Conservation (phyloP, 2,113 vertebrate genomes). For the Corythornis madagascariensis region DNA sequence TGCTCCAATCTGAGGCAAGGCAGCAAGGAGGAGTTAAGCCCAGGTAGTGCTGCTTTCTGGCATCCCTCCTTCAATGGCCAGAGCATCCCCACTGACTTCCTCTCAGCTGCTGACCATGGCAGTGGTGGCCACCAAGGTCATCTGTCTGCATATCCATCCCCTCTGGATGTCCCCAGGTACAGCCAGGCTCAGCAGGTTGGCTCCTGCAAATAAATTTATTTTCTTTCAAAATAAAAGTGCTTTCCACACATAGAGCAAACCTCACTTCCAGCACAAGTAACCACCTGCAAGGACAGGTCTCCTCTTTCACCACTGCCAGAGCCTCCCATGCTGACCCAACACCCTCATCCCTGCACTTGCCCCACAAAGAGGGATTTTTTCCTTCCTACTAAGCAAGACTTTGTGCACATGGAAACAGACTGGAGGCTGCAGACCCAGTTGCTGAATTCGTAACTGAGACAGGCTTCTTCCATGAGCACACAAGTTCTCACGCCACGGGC, state of each 20-base stretch:
- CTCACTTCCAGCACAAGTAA: background rate
- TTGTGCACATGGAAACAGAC: background rate
- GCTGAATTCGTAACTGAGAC: background rate
- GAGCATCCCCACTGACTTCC: background rate
- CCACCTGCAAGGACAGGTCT: background rate
- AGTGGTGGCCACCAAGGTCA: background rate
- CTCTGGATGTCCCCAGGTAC: background rate
- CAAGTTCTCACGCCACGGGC: fast-evolving
- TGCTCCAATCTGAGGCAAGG: fast-evolving
- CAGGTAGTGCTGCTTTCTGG: background rate
- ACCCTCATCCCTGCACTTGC: background rate
- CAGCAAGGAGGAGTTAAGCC: background rate
- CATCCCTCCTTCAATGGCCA: background rate
- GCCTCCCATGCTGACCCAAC: fast-evolving
- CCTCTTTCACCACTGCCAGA: background rate
- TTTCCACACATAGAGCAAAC: background rate
- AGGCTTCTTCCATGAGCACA: fast-evolving
- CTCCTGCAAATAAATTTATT: background rate
- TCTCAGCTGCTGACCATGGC: background rate
- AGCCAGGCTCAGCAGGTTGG: too few species aligned
- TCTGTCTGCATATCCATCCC: background rate
- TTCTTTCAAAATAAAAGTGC: background rate
- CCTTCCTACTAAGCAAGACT: background rate
- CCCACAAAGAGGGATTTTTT: background rate
- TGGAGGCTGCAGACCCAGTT: background rate